These are phyloP conservation scores for Ariopsis seemanni DNA, from an alignment of 2,113 vertebrate genomes.

Conservation along the genomic window DNA sequence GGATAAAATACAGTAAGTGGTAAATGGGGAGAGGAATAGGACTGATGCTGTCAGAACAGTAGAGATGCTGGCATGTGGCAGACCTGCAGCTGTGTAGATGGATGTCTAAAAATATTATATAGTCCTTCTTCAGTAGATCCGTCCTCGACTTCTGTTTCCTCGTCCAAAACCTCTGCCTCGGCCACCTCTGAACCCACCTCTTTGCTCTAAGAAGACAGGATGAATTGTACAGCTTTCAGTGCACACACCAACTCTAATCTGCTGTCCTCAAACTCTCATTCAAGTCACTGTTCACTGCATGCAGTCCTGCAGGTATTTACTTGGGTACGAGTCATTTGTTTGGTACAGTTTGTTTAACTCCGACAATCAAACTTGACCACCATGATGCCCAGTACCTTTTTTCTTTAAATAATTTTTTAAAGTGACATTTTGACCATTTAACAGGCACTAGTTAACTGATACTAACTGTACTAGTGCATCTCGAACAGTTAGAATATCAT, in stretches of 20 bases:
- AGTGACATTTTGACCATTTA: background rate
- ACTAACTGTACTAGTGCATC: too few species aligned
- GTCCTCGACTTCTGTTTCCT: constrained; percentile 89
- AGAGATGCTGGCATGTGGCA: constrained; percentile 30
- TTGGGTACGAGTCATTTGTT: background rate
- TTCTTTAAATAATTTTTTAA: too few species aligned
- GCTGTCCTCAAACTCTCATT: background rate
- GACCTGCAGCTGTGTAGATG: constrained; percentile 34
- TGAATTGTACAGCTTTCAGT: background rate
- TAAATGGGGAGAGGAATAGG: constrained; percentile 15
- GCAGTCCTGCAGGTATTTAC: background rate
- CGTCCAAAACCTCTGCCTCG: constrained; percentile 90
- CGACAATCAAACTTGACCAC: background rate
- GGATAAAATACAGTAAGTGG: constrained; percentile 31
- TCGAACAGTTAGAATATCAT: too few species aligned
- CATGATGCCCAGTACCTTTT: background rate
- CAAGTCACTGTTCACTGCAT: background rate
- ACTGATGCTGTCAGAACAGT: constrained; percentile 26
- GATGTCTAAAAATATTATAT: constrained; percentile 13
- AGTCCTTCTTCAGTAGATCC: constrained; percentile 81
- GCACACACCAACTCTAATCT: background rate
- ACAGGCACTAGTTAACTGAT: too few species aligned
- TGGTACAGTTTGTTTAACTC: background rate
- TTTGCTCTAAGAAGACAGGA: constrained; percentile 81
- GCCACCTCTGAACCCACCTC: constrained; percentile 91